Evolutionary conservation across 2,888 invertebrate species (phyloP), one percentile per base, ranked within the genome.

Genomic region (Liodrosophila aerea): DNA sequence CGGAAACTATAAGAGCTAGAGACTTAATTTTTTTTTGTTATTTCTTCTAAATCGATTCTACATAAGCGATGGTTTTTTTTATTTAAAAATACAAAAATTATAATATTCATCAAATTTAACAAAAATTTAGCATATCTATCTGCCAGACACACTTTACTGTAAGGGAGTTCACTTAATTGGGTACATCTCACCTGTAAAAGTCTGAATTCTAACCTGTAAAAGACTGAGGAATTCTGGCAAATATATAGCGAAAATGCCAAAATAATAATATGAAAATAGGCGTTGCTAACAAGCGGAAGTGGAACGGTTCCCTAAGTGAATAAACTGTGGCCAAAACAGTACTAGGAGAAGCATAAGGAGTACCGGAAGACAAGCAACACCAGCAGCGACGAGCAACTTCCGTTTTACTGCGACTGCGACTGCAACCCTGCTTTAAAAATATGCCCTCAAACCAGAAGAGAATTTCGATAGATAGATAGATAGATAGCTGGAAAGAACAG

Each of bases 251-350:
- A 56, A 47, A 58, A 45, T 30, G 31, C 31, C 33, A 15, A 12
- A 15, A 16, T 4, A 30, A 43, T 7, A 56, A 22, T 40, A 40
- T 16, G 33, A 39, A 47, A 57, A 41, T 27, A 41, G 59, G 39
- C 41, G 73, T 30, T 51, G 15, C 70, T 56, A 64, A 68, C 77
- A 50, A 68, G 67, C 77, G 77, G 77, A 78, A 80, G 81, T 66
- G 64, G 52, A 71, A 57, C 64, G 71, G 68, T 68, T 77, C 67
- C 58, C 64, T 80, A 80, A 78, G 77, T 78, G 77, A 80, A 78
- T 78, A 78, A 78, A 80, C 77, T 78, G 68, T 47, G 75, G 75
- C 75, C 75, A 64, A 65, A 75, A 45, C 37, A 49, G 30, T 9
- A 15, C 15, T 1, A n/a, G 36, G 39, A 18, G 34, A 37, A 8